Base-by-base conservation (phyloP, 2,113 vertebrate genomes). In the Archilochus colubris region DNA sequence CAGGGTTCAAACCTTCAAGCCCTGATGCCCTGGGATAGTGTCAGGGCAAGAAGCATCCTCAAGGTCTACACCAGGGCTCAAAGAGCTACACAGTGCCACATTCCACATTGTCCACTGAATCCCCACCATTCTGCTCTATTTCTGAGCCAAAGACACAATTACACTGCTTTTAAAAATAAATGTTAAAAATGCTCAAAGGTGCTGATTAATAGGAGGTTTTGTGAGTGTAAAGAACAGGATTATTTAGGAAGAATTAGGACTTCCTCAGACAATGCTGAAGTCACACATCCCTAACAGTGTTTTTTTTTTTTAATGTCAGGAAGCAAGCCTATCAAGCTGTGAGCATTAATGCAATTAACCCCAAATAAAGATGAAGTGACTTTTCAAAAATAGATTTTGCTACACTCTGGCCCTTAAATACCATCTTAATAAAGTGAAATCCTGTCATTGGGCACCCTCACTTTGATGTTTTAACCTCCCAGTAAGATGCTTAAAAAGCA, bases 331-430 rank as follows among this genome's bases (percentile, higher is more conserved):
- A 57, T 78, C 61, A 91, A 53, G 59, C 82, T 61, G 21, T 22
- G 20, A 91, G 43, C 30, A n/a, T 85, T 83, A 94, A 87, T 81
- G n/a, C 66, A 89, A 88, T 95, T 96, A 95, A 96, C 79, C 82
- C 72, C 54, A 72, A 88, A 88, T 86, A 95, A 78, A 95, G 86
- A 91, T n/a, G 36, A 91, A 94, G 58, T 25, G 66, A 90, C 94
- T 82, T 97, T 74, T 96, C 77, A 95, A 86, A 95, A 96, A 94
- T 78, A 3, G 1, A 82, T 94, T 96, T 88, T 59, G 53, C 85
- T 69, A 84, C 82, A 91, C 61, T 83, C 94, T 66, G 61, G 64
- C 79, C 93, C 91, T 95, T 88, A 93, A 96, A 96, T 94, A 96
- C 88, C 68, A 74, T 50, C 24, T 83, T 77, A 64, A 79, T 48